A percentile compares a stretch with the other conserved stretches of the same genome.
These are phyloP conservation scores for Megalops atlanticus DNA, from an alignment of 2,113 vertebrate genomes.

Conservation along the genomic window DNA sequence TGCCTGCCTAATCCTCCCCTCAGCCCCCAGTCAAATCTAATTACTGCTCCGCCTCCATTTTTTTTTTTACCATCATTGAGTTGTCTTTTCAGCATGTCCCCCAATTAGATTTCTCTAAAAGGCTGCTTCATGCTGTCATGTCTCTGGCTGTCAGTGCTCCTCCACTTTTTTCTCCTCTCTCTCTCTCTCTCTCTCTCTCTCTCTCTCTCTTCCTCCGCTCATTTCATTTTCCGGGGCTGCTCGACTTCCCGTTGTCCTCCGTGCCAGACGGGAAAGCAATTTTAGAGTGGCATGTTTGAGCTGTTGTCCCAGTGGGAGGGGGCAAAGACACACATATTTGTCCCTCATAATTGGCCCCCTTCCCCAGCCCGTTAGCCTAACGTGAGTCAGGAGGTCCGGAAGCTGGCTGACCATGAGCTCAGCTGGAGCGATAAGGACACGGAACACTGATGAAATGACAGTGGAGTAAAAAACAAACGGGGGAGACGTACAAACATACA, in stretches of 20 bases:
- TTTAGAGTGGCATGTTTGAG: background rate
- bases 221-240: too few relatives aligned
- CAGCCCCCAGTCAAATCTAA: constrained; percentile 26
- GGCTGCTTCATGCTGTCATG: background rate
- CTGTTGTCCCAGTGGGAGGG: too few relatives aligned
- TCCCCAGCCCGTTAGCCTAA: too few relatives aligned
- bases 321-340: too few relatives aligned
- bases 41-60: constrained; percentile 11
- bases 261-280: background rate
- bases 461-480: too few relatives aligned
- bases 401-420: too few relatives aligned
- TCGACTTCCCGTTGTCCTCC: background rate
- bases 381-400: too few relatives aligned
- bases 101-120: constrained; percentile 10
- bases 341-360: too few relatives aligned
- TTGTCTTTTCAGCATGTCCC: constrained; percentile 20
- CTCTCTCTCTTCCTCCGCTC: too few relatives aligned
- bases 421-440: too few relatives aligned
- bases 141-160: constrained; percentile 13
- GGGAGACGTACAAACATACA: too few relatives aligned
- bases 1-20: background rate
- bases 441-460: too few relatives aligned
- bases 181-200: constrained; percentile 24
- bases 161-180: constrained; percentile 11
- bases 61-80: constrained; percentile 20